Base-by-base conservation (phyloP, 2,797 vertebrate genomes). In the Pipistrellus nathusii region DNA sequence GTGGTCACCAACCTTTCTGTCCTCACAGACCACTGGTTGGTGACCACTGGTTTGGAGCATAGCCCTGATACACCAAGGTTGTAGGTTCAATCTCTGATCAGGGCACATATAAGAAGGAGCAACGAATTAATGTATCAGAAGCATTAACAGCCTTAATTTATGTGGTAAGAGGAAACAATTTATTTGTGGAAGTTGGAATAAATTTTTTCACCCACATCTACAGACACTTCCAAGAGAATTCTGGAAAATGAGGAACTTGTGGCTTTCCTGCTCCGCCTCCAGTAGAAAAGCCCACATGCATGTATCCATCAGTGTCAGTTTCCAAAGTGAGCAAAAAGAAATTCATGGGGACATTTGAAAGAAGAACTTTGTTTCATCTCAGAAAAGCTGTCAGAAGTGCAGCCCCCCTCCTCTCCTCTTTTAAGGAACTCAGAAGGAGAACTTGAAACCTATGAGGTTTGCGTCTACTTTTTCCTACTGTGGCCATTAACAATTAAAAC, bases 131-230 rank as follows among this genome's bases (percentile, higher is more conserved):
- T 68, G n/a, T 18, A 68, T 10, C 64, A 68, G 18, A 32, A 68
- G 41, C 48, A 53, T 44, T 23, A 13, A 76, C 41, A 81, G 55
- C 27, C 64, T 85, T 83, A 68, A 90, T 69, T n/a, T 35, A 57
- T 21, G 13, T 76, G 64, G 5, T 69, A 77, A 94, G 77, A 85
- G 23, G 62, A 93, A 91, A 71, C 17, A 91, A 75, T 72, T 96
- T 95, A 83, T 59, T 91, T 84, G 21, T 64, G 32, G 30, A 93
- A 95, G 51, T 68, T 93, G 38, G 64, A 68, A 85, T 38, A 82
- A 48, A 57, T 75, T 84, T 93, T 85, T 59, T 94, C 44, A 85
- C 14, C n/a, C n/a, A 57, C 21, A 75, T 30, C 53, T 64, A 66
- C 41, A 91, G 59, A 77, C 8, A 71, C 8, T 18, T 93, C 32